phyloP scores from a whole-genome alignment of 2,113 vertebrate genomes.

The Mesembrinibis cayennensis region DNA sequence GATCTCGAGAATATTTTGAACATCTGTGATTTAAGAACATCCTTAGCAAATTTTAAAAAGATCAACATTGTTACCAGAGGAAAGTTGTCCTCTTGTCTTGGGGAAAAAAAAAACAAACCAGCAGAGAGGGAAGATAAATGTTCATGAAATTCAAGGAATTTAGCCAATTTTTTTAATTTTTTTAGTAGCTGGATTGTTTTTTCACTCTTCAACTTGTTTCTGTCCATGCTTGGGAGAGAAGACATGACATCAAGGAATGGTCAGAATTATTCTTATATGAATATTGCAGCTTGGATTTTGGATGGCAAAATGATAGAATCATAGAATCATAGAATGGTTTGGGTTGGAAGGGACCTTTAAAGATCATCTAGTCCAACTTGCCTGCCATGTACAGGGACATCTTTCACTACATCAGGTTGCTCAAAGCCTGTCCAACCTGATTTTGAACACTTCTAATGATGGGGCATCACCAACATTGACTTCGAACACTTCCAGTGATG shows the following conservation, averaged over 20 bases:
- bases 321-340: not conserved
- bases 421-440: not conserved
- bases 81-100: not conserved
- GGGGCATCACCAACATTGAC: rapidly evolving
- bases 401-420: not conserved
- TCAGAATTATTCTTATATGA: not conserved
- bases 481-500: not conserved
- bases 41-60: not conserved
- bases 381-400: not conserved
- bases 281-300: not conserved
- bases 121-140: not conserved
- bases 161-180: not conserved
- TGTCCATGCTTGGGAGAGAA: not conserved
- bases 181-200: not conserved
- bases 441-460: not conserved
- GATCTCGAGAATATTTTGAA: not conserved
- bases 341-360: not conserved
- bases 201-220: not conserved
- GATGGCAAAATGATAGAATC: not conserved
- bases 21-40: not conserved
- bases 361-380: not conserved
- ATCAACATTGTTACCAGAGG: not conserved
- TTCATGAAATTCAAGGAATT: not conserved
- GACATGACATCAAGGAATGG: not conserved
- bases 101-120: not conserved